Evolutionary conservation across 37 sponge, comb jelly and placozoan species (phyloP).

Genomic region (Ianthella basta): DNA sequence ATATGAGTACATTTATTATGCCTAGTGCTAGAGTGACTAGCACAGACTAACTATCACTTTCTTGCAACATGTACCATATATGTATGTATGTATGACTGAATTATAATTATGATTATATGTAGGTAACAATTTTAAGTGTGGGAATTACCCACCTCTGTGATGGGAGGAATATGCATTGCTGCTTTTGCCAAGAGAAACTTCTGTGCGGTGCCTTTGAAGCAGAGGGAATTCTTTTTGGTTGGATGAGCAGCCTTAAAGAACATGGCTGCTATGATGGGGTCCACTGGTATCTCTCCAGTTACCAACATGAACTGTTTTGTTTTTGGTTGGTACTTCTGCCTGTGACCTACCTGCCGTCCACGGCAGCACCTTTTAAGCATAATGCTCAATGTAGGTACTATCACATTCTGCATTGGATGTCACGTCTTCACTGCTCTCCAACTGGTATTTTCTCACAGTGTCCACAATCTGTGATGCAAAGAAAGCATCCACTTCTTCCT

Average conservation of each 20-base stretch:
- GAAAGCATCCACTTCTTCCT: constrained; percentile 17
- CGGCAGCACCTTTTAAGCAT: neutral
- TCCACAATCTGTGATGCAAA: neutral
- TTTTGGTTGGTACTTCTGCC: constrained; percentile 6
- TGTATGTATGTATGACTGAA: too few relatives aligned
- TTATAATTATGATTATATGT: too few relatives aligned
- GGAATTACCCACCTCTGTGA: constrained; percentile 10
- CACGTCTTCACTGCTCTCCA: neutral
- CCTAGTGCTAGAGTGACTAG: too few relatives aligned
- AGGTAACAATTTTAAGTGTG: too few relatives aligned
- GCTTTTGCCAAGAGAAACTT: constrained; percentile 7
- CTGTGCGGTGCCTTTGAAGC: constrained; percentile 26
- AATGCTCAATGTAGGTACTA: neutral
- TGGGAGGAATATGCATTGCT: constrained; percentile 4
- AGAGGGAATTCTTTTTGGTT: constrained; percentile 3
- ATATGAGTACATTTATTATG: too few relatives aligned
- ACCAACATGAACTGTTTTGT: constrained; percentile 31
- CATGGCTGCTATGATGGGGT: neutral
- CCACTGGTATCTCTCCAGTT: constrained; percentile 4
- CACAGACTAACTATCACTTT: too few relatives aligned
- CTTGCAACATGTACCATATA: too few relatives aligned
- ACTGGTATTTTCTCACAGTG: neutral
- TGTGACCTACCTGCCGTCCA: constrained; percentile 16
- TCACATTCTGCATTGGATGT: neutral
- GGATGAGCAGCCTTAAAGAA: constrained; percentile 17